phyloP scores from a whole-genome alignment of 2,888 invertebrate species.

The Allolobophora icterica region DNA sequence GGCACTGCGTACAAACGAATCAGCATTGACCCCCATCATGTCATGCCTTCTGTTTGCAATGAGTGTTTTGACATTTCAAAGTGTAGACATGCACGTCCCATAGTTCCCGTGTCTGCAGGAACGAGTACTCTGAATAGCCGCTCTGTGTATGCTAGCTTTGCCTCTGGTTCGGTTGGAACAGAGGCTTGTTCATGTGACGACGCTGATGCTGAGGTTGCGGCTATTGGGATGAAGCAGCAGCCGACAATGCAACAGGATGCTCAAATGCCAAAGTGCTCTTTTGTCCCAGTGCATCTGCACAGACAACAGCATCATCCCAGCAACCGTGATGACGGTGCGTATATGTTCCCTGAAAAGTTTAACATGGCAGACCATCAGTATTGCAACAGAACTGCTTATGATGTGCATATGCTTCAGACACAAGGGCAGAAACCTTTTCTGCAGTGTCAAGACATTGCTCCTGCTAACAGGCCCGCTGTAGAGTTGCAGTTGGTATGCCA shows the following conservation, averaged over 20 bases:
- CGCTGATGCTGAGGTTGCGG: constrained; percentile 28
- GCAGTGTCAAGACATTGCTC: constrained; percentile 1
- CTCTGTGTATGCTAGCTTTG: constrained; percentile 8
- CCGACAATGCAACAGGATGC: constrained; percentile 2
- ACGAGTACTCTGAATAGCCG: constrained; percentile 20
- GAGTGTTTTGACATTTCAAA: constrained; percentile 15
- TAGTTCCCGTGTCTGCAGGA: not conserved
- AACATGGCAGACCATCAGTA: constrained; percentile 11
- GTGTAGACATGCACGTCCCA: not conserved
- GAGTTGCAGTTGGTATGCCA: not conserved
- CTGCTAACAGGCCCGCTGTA: not conserved
- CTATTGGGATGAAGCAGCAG: constrained; percentile 29
- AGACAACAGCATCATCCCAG: not conserved
- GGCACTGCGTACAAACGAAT: constrained; percentile 25
- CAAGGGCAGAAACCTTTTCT: not conserved
- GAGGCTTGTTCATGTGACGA: constrained; percentile 21
- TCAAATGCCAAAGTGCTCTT: constrained; percentile 24
- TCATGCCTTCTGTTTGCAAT: constrained; percentile 9
- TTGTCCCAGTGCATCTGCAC: constrained; percentile 9
- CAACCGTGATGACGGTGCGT: not conserved
- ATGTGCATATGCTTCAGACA: not conserved
- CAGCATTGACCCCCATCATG: constrained; percentile 24
- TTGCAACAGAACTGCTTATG: not conserved
- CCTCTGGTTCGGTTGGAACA: not conserved
- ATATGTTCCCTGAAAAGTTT: constrained; percentile 19